Percentiles rank a stretch among this genome's conserved stretches.
phyloP scores from a whole-genome alignment of 2,113 vertebrate species.

The Nothoprocta pentlandii region DNA sequence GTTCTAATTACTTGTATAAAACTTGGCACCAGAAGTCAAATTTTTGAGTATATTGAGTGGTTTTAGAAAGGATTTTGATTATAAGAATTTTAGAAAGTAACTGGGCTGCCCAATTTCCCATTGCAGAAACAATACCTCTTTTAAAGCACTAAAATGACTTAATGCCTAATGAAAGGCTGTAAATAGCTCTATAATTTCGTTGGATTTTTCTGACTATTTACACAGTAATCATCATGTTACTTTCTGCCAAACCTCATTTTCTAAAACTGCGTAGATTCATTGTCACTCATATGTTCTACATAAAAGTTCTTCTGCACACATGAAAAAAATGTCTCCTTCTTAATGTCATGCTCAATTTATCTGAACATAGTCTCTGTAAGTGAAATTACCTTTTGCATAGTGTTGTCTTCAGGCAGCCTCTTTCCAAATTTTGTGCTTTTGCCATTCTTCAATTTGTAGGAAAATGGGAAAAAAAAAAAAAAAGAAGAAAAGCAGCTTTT shows the following conservation, averaged over 20 bases:
- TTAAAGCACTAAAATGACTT: neutral
- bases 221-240: neutral
- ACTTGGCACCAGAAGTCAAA: neutral
- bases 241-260: neutral
- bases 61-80: neutral
- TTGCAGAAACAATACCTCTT: conserved; percentile 11
- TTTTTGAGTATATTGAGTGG: too few relatives aligned
- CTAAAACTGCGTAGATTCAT: neutral
- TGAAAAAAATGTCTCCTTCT: neutral
- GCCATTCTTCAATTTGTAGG: neutral
- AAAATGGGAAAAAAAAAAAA: neutral
- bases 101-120: neutral
- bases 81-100: neutral
- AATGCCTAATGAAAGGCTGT: neutral
- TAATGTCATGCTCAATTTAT: neutral
- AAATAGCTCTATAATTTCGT: neutral
- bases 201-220: neutral
- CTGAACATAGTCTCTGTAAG: neutral
- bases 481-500: neutral
- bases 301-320: neutral
- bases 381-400: neutral
- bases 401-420: neutral
- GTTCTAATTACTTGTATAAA: neutral
- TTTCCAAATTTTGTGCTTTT: neutral
- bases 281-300: neutral